phyloP scores from a whole-genome alignment of 2,797 vertebrate genomes.

The Rhinophrynus dorsalis region DNA sequence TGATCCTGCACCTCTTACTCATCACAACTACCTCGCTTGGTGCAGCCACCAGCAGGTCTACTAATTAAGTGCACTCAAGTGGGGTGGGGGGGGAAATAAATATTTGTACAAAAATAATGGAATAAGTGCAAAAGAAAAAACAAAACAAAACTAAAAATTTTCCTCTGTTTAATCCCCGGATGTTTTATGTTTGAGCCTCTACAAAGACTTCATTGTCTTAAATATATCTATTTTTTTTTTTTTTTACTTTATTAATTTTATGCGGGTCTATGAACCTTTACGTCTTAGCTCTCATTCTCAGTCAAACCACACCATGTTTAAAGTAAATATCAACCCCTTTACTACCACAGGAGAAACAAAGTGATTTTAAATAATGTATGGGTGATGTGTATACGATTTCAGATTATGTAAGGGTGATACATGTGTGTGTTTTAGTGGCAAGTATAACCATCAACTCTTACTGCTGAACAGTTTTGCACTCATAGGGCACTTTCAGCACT shows the following conservation, averaged over 20 bases:
- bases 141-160: neutral
- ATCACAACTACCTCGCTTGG: neutral
- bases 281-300: no score
- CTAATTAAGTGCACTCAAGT: slow-evolving; percentile 29
- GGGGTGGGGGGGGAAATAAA: slow-evolving; percentile 22
- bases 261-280: neutral
- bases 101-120: slow-evolving; percentile 37
- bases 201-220: slow-evolving; percentile 5
- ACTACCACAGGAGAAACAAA: neutral
- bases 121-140: slow-evolving; percentile 24
- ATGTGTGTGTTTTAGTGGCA: no score
- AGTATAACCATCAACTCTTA: no score
- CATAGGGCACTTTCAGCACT: no score
- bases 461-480: no score
- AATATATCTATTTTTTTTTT: no score
- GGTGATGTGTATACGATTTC: no score
- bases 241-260: no score
- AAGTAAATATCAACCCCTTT: no score
- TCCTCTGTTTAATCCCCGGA: neutral
- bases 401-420: no score
- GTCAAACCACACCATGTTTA: no score
- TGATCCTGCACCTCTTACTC: neutral
- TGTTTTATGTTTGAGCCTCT: neutral
- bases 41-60: neutral
- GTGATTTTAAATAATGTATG: no score